These are phyloP conservation scores for Cairina moschata DNA, from an alignment of 2,113 vertebrate species.

Conservation along the genomic window DNA sequence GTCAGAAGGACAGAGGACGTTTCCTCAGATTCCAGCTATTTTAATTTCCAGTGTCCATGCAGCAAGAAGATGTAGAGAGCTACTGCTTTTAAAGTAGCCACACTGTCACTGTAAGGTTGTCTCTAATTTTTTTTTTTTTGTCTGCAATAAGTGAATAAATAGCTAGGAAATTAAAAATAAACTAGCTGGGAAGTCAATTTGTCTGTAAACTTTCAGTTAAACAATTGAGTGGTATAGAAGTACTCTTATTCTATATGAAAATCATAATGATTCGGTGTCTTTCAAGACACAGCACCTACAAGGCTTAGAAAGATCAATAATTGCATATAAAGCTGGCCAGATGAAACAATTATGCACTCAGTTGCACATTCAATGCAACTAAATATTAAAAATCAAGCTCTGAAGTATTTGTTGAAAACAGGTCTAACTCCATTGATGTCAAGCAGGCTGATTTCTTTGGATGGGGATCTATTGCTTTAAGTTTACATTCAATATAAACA, in stretches of 20 bases:
- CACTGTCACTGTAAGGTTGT: background rate
- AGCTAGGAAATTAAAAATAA: constrained; percentile 1
- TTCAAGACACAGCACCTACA: background rate
- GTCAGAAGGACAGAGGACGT: background rate
- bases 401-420: constrained; percentile 24
- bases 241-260: background rate
- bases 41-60: background rate
- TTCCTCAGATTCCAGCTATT: constrained; percentile 10
- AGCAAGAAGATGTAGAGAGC: background rate
- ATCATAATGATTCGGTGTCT: background rate
- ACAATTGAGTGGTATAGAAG: background rate
- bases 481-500: constrained; percentile 31
- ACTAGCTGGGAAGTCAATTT: background rate
- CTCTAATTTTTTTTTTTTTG: background rate
- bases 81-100: background rate
- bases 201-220: background rate
- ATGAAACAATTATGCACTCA: background rate
- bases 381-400: constrained; percentile 18
- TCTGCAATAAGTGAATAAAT: background rate
- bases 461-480: background rate
- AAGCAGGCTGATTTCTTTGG: background rate
- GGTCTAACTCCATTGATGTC: background rate
- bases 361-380: background rate
- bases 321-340: background rate
- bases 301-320: background rate